Evolutionary conservation across 2,113 vertebrate species (phyloP), one percentile per base, ranked within the genome.

Genomic region (Amblyornis subalaris): DNA sequence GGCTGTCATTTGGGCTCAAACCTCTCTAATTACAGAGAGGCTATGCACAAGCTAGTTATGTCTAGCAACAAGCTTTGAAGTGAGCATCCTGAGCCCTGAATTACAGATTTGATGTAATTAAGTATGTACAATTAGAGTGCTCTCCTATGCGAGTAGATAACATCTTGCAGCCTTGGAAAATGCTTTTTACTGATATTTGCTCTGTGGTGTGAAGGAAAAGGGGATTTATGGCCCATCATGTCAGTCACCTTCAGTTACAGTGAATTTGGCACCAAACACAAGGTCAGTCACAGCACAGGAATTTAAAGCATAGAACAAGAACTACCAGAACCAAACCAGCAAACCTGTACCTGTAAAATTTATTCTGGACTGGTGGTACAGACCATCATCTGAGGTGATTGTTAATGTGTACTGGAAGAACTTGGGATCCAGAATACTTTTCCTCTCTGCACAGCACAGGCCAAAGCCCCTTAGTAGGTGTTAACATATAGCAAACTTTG

Each of bases 61-160:
- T 70, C 79, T 92, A 77, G 67, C 88, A 90, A 44, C 21, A 31
- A 25, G 29, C 85, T 96, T 92, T 96, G 90, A 94, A 83, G 92
- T 71, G 54, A 92, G 35, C 85, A 84, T 85, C 60, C 67, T 50
- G 55, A 66, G 60, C 51, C 47, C 48, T 62, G 82, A 72, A 74
- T 96, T 82, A 75, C 2, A 83, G 75, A 83, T 94, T 25, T 78
- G 65, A 20, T 87, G 44, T 55, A 62, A 74, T 77, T 44, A 91
- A 53, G 44, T 26, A 36, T 14, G 5, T 35, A 14, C 65, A 57
- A 85, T 93, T 92, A 88, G 66, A 47, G 38, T 10, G 22, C 70
- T 42, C 50, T 80, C 12, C 13, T 66, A 3, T 3, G 9, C 1
- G 7, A 66, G 44, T 17, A 83, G 92, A 82, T 94, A 82, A 76